phyloP scores from a whole-genome alignment of 2,797 vertebrate genomes.

The Alauda arvensis region DNA sequence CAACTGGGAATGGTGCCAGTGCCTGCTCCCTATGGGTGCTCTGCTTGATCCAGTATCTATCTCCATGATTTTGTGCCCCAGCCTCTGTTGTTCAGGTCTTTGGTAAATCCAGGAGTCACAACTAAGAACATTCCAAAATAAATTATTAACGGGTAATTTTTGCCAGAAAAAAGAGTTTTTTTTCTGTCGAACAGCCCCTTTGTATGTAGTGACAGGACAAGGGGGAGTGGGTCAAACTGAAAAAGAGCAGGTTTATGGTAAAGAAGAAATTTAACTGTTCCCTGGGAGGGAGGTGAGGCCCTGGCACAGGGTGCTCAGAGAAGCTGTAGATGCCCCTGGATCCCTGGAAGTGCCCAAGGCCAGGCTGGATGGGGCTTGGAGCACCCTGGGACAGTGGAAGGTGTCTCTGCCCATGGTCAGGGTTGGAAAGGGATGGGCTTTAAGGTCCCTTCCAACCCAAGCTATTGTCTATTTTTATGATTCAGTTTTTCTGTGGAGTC shows the following conservation, averaged over 20 bases:
- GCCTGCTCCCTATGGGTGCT: not conserved
- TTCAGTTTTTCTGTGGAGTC: not conserved
- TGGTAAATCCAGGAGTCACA: not conserved
- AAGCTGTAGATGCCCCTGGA: not conserved
- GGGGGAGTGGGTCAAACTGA: not conserved
- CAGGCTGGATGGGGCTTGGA: fast-evolving
- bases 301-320: not conserved
- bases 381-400: fast-evolving
- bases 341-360: not conserved
- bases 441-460: not conserved
- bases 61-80: not conserved
- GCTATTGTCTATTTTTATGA: not conserved
- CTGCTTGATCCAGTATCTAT: not conserved
- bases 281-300: fast-evolving
- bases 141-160: not conserved
- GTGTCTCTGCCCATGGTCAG: not conserved
- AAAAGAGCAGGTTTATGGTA: not conserved
- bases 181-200: not conserved
- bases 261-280: not conserved
- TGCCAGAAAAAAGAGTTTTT: not conserved
- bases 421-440: not conserved
- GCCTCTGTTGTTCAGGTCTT: not conserved
- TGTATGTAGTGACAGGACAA: not conserved
- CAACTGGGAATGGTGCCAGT: not conserved
- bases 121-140: not conserved